Evolutionary conservation across 2,888 invertebrate genomes (phyloP).

Genomic region (Junonia oenone): DNA sequence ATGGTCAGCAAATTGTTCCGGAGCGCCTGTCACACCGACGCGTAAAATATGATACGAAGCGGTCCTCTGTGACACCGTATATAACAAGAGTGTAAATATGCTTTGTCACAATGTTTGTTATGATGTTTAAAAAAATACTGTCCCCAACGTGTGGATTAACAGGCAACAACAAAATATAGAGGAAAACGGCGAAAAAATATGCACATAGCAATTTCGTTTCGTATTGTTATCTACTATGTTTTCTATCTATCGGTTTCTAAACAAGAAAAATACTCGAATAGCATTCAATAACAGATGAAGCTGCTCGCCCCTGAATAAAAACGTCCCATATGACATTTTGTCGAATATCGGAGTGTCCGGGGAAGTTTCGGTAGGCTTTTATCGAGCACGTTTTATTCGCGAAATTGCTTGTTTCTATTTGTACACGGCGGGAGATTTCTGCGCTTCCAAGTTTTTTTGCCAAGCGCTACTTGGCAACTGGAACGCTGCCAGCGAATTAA

Average conservation of each 20-base stretch:
- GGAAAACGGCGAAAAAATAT: background rate
- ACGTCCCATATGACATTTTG: background rate
- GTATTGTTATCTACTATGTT: background rate
- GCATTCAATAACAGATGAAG: constrained; percentile 1
- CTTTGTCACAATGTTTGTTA: no score
- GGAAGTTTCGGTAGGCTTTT: background rate
- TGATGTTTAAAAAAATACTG: no score
- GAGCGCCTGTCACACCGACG: no score
- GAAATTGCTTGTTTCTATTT: background rate
- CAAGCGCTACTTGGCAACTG: background rate
- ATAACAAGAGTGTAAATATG: no score
- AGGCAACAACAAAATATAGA: no score
- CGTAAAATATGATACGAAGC: no score
- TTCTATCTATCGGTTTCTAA: no score
- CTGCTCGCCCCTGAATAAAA: background rate
- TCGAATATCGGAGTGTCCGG: background rate
- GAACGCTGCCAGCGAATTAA: background rate
- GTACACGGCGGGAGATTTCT: background rate
- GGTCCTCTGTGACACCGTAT: no score
- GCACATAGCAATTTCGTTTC: background rate
- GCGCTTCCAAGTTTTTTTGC: background rate
- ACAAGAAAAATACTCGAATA: constrained; percentile 1
- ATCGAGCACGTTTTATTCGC: background rate
- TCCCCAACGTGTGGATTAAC: no score
- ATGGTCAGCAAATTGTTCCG: no score